Base-by-base conservation (phyloP, 1,140 invertebrate species). In the Drosophila tsacasi region DNA sequence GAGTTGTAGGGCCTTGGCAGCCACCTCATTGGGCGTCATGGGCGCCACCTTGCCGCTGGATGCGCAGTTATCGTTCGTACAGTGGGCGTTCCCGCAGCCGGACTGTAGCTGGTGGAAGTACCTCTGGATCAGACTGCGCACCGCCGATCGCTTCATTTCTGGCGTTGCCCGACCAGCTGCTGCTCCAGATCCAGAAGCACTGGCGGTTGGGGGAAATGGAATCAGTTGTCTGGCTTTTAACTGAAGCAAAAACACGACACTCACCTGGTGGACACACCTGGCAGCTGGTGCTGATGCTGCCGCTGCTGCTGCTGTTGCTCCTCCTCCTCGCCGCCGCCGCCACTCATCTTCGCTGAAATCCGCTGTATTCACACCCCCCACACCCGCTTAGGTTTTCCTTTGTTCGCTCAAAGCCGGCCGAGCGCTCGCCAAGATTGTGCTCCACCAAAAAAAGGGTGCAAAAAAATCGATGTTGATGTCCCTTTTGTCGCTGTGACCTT, bases 71-170 rank as follows among this genome's bases (percentile, higher is more conserved):
- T 95, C 94, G 94, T 98, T 99, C 76, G 95, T 94, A 94, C 98
- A 98, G 61, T 95, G 94, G 10, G 95, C 94, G 92, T 98, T 97
- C 9, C 97, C 97, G 94, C 98, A 99, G 67, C 98, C 98, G 93
- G 98, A 96, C 15, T 96, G 96, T 62, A 99, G 94, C 94, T 98
- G 97, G 93, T 97, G 97, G 93, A 98, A 99, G 93, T 98, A 98
- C 79, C 96, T 95, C 93, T 98, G 97, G 72, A 98, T 98, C 47
- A 98, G 94, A 93, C 97, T 96, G 93, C 96, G 97, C 25, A 97
- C 97, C 75, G 97, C 96, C 74, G 96, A 96, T 82, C 97, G 95
- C 94, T 98, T 98, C 97, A 97, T 97, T 86, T 96, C 95, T 94
- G 95, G 95, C 21, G 84, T 85, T 61, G 84, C 78, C 8, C 78